Conservation (phyloP, 2,888 invertebrate species). For the Drosophila atripex region DNA sequence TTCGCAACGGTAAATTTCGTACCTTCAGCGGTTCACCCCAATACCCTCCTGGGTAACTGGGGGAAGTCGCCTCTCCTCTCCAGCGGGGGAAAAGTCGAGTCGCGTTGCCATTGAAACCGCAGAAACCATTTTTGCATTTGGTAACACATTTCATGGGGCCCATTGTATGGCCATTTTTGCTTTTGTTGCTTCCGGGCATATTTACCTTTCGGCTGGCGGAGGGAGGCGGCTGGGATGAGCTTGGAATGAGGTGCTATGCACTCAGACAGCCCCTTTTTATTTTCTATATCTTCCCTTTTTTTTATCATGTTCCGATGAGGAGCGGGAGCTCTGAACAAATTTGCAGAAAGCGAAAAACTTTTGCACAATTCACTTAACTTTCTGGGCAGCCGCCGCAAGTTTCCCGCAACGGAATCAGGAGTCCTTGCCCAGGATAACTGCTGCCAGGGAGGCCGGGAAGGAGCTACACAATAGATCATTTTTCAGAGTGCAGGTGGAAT, state of each 20-base stretch:
- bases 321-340: constrained; percentile 62
- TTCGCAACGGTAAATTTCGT: constrained; percentile 69
- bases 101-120: constrained; percentile 76
- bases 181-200: constrained; percentile 50
- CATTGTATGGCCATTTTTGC: constrained; percentile 75
- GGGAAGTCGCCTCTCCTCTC: constrained; percentile 4
- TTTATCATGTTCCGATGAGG: neutral
- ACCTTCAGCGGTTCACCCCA: constrained; percentile 62
- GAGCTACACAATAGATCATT: constrained; percentile 70
- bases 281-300: constrained; percentile 50
- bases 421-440: constrained; percentile 14
- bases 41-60: neutral
- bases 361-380: constrained; percentile 79
- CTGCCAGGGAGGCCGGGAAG: neutral
- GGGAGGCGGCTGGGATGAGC: constrained; percentile 31
- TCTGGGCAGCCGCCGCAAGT: constrained; percentile 68
- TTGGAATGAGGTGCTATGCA: neutral
- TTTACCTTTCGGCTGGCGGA: constrained; percentile 66
- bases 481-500: constrained; percentile 34
- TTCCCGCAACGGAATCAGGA: constrained; percentile 41
- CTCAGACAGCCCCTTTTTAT: constrained; percentile 3
- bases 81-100: constrained; percentile 7
- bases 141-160: constrained; percentile 76
- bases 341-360: constrained; percentile 73
- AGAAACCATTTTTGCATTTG: constrained; percentile 79